Evolutionary conservation across 1,140 invertebrate species (phyloP), one percentile per base, ranked within the genome.

Genomic region (Agrilus planipennis): DNA sequence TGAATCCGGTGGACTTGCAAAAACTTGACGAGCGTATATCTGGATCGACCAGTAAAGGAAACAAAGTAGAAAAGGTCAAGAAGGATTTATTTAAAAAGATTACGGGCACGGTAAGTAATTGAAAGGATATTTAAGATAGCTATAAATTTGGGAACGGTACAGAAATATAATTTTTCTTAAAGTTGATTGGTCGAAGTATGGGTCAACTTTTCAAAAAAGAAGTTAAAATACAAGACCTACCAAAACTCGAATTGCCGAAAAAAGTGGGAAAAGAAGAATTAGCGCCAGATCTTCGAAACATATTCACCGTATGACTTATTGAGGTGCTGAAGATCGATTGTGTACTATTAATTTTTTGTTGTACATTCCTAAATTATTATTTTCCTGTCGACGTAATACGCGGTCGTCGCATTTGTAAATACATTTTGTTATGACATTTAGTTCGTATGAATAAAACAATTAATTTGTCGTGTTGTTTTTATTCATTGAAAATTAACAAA

Each of bases 31-130:
- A 90, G 48, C 84, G 84, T 58, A 76, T 90, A 55, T 61, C 79
- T 7, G 71, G 76, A 3, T 65, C 69, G 20, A 73, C 73, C 9
- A 73, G 73, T 38, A 81, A 79, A 51, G 80, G 80, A 15, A 76
- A 78, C 50, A 85, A 85, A 59, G 74, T 84, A 10, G 88, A 91
- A 52, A 89, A 89, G 55, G 80, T 79, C 43, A 90, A 89, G 59
- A 88, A 88, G 52, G 88, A 92, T 57, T 67, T 87, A 10, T 91
- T 92, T 60, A 90, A 85, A 60, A 89, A 88, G 64, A 75, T 93
- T 28, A 86, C 88, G 2, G 75, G 74, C 42, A 78, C 78, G 63
- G 80, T 87, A 61, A 61, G 59, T 31, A 7, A 16, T 21, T 34
- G 15, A 3, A 35, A 2, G 21, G 25, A 21, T 17, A 28, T 39